Evolutionary conservation across 2,797 vertebrate species (phyloP).

Genomic region (Gadopsis marmoratus): DNA sequence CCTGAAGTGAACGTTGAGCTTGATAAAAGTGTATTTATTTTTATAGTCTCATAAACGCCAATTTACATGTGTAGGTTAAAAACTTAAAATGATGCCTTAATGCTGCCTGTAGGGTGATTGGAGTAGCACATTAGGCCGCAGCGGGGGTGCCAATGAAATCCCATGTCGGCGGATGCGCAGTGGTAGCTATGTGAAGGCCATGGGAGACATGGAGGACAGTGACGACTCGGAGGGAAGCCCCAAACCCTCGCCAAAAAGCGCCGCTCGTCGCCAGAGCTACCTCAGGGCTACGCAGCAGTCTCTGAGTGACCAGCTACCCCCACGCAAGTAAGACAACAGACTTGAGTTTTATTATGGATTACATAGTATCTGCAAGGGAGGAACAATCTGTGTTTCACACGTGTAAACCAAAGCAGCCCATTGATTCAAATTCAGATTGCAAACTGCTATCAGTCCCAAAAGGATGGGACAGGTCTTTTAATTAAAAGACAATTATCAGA

Average conservation of each 20-base stretch:
- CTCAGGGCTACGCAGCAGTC: slow-evolving; percentile 99
- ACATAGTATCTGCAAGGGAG: background rate
- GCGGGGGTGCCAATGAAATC: slow-evolving; percentile 90
- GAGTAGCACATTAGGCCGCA: slow-evolving; percentile 90
- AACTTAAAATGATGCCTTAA: slow-evolving; percentile 2
- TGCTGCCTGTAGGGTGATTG: slow-evolving; percentile 87
- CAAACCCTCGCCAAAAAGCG: slow-evolving; percentile 96
- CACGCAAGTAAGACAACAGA: slow-evolving; percentile 90
- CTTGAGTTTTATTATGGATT: slow-evolving; percentile 9
- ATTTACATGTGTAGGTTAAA: background rate
- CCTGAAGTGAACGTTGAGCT: background rate
- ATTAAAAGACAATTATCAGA: background rate
- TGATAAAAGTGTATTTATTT: background rate
- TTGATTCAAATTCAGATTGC: background rate
- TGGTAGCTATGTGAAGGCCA: slow-evolving; percentile 99
- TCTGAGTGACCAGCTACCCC: slow-evolving; percentile 96
- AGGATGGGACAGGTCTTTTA: background rate
- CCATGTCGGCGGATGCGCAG: slow-evolving; percentile 98
- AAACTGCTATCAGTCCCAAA: background rate
- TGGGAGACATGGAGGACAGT: slow-evolving; percentile 96
- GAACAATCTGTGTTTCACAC: background rate
- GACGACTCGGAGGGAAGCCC: slow-evolving; percentile 97
- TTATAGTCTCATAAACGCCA: background rate
- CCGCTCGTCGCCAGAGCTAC: slow-evolving; percentile 98
- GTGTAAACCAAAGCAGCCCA: background rate